These are phyloP conservation scores for Helicoverpa assulta DNA, from an alignment of 2,888 invertebrate genomes.

Conservation along the genomic window DNA sequence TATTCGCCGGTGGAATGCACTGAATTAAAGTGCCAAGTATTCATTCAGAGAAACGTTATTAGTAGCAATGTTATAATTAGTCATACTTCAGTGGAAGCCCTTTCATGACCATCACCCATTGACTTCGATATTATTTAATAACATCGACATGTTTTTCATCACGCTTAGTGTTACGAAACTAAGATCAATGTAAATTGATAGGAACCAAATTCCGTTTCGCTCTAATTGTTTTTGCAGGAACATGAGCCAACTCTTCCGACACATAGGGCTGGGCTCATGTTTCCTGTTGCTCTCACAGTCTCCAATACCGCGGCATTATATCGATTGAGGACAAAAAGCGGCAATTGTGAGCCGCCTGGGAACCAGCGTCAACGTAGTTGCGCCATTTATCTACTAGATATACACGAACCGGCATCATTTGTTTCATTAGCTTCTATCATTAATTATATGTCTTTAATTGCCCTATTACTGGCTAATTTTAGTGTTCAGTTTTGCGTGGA, in stretches of 20 bases:
- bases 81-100: conserved; percentile 10
- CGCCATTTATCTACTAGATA: conserved; percentile 47
- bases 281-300: conserved; percentile 92
- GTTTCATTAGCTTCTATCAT: conserved; percentile 45
- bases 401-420: conserved; percentile 21
- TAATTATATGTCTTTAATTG: conserved; percentile 39
- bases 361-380: conserved; percentile 62
- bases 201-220: conserved; percentile 81
- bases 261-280: conserved; percentile 92
- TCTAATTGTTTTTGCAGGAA: conserved; percentile 90
- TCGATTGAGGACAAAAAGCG: conserved; percentile 81
- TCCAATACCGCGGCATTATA: conserved; percentile 88
- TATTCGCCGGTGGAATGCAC: conserved; percentile 20
- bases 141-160: conserved; percentile 14
- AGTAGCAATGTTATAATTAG: conserved; percentile 36
- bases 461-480: conserved; percentile 45
- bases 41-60: conserved; percentile 48
- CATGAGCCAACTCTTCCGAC: conserved; percentile 93
- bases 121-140: conserved; percentile 6
- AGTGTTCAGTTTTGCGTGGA: conserved; percentile 47
- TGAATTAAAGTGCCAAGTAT: conserved; percentile 43
- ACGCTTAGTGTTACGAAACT: conserved; percentile 42
- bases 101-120: conserved; percentile 5
- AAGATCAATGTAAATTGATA: conserved; percentile 69
- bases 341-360: conserved; percentile 80